phyloP scores from a whole-genome alignment of 2,113 vertebrate genomes.

The Asarcornis scutulata region DNA sequence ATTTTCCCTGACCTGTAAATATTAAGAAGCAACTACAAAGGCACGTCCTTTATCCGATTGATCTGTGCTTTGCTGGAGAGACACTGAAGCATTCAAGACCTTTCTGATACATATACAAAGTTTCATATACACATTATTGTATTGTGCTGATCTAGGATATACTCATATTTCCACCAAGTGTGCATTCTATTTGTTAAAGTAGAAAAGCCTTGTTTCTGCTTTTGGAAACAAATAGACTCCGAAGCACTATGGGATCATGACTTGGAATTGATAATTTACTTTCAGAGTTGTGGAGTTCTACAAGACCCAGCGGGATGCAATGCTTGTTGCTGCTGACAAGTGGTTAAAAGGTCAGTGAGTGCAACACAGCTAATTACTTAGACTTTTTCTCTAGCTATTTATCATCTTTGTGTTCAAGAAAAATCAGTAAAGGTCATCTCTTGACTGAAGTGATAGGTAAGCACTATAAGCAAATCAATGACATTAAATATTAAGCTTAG shows the following conservation, averaged over 20 bases:
- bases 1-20: not conserved
- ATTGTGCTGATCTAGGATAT: not conserved
- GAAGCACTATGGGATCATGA: not conserved
- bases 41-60: not conserved
- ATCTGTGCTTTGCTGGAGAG: not conserved
- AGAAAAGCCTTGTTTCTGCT: constrained; percentile 2
- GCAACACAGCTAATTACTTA: not conserved
- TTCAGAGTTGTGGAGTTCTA: constrained; percentile 91
- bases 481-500: constrained; percentile 8
- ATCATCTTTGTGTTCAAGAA: constrained; percentile 1
- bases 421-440: not conserved
- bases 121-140: not conserved
- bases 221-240: not conserved
- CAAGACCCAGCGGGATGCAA: constrained; percentile 84
- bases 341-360: constrained; percentile 90
- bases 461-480: constrained; percentile 2
- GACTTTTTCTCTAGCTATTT: not conserved
- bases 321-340: constrained; percentile 88
- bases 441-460: constrained; percentile 11
- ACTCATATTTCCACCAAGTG: not conserved
- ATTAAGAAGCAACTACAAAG: not conserved
- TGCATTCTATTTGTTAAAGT: not conserved
- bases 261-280: constrained; percentile 16
- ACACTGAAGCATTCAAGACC: not conserved
- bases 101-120: not conserved